These are phyloP conservation scores for Orestias chungarensis DNA, from an alignment of 2,797 vertebrate genomes.

Conservation along the genomic window DNA sequence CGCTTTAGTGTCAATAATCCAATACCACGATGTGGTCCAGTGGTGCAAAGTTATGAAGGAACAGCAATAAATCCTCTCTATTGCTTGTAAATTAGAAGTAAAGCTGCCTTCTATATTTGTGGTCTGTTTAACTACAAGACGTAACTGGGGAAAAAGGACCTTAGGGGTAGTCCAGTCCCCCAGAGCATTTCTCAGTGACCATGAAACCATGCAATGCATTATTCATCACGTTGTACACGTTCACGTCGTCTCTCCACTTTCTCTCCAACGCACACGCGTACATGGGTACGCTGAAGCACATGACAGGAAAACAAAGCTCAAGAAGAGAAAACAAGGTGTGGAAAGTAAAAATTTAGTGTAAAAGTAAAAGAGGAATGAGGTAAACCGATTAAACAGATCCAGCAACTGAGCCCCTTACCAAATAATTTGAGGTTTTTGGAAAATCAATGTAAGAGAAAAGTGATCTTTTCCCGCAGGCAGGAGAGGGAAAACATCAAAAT, in stretches of 20 bases:
- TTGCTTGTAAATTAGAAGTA: constrained; percentile 51
- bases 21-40: constrained; percentile 17
- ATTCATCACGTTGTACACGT: constrained; percentile 59
- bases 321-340: constrained; percentile 9
- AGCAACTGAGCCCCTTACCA: constrained; percentile 54
- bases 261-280: background rate
- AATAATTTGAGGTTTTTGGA: constrained; percentile 67
- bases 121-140: constrained; percentile 66
- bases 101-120: constrained; percentile 39
- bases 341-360: constrained; percentile 3
- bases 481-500: constrained; percentile 51
- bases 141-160: constrained; percentile 47
- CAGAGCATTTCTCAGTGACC: constrained; percentile 61
- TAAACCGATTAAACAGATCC: constrained; percentile 40
- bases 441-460: constrained; percentile 62
- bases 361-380: constrained; percentile 1
- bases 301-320: constrained; percentile 15
- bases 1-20: constrained; percentile 8
- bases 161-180: constrained; percentile 58
- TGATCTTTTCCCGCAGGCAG: constrained; percentile 40
- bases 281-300: constrained; percentile 8
- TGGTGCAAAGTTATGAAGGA: constrained; percentile 40
- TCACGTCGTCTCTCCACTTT: constrained; percentile 4
- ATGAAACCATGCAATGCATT: constrained; percentile 73
- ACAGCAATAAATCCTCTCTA: constrained; percentile 37